These are phyloP conservation scores for Phyllotreta cruciferae DNA, from an alignment of 2,888 invertebrate genomes.

Conservation along the genomic window DNA sequence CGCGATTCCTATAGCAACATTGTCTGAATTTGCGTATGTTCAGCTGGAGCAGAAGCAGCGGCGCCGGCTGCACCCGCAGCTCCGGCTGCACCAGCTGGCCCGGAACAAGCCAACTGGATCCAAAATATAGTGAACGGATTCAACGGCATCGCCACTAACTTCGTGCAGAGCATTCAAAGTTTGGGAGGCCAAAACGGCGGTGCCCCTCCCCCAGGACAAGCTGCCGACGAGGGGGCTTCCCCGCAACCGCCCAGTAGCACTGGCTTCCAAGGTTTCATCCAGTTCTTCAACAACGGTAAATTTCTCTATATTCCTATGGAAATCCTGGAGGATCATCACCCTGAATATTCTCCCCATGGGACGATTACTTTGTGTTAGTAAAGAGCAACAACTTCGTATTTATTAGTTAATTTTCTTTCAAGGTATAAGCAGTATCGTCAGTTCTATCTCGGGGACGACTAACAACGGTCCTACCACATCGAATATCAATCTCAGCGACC, in stretches of 20 bases:
- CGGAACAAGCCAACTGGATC: conserved; percentile 37
- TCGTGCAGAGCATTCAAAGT: conserved; percentile 39
- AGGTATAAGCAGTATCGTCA: conserved; percentile 44
- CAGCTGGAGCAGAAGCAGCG: not conserved
- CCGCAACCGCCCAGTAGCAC: conserved; percentile 35
- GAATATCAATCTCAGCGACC: conserved; percentile 45
- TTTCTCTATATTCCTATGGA: conserved; percentile 5
- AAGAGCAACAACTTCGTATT: not conserved
- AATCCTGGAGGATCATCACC: too few relatives aligned
- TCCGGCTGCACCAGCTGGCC: conserved; percentile 5
- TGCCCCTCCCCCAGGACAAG: conserved; percentile 25
- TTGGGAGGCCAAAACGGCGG: conserved; percentile 23
- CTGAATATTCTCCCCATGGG: not conserved
- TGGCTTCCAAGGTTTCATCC: conserved; percentile 41
- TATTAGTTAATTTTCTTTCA: conserved; percentile 22
- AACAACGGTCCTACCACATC: conserved; percentile 32
- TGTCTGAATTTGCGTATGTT: not conserved
- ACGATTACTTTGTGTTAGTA: not conserved
- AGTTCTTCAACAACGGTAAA: conserved; percentile 44
- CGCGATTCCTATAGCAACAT: not conserved
- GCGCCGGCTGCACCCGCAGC: not conserved
- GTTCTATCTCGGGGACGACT: conserved; percentile 35
- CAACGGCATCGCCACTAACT: conserved; percentile 40
- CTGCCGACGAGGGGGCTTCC: conserved; percentile 27
- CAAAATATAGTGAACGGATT: conserved; percentile 40